Base-by-base conservation (phyloP, 2,113 vertebrate genomes). In the Rhineura floridana region DNA sequence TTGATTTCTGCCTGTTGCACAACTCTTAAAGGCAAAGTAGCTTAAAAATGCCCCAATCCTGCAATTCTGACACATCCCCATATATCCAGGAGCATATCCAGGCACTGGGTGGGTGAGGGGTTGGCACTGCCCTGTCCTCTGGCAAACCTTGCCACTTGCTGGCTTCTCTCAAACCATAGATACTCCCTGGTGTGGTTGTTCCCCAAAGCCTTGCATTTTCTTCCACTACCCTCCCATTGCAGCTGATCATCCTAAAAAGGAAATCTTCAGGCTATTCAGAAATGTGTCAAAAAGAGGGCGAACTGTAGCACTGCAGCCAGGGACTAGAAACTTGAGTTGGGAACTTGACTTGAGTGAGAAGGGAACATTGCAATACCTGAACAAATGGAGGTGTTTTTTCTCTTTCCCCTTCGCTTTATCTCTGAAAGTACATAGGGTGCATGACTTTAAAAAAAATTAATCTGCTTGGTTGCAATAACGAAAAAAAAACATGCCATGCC, bases 341-440 rank as follows among this genome's bases (percentile, higher is more conserved):
- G 0, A 23, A 15, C 3, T n/a, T n/a, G n/a, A n/a, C n/a, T n/a
- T n/a, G n/a, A n/a, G n/a, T 0, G 81, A 6, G 0, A 0, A 0
- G 33, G 17, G 25, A 9, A 39, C 23, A 0, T 65, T 1, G 0
- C 83, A 55, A 59, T 94, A 94, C 94, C 94, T 96, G 93, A 95
- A 95, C 46, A 95, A 73, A 73, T 36, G 25, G 28, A 90, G 94
- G 78, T 84, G 87, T 4, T 86, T 96, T 92, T 84, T 96, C 87
- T 96, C 95, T 83, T 89, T 96, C 21, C 87, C 91, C 65, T 90
- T 96, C 19, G 87, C 89, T 33, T 95, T 95, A 91, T 86, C 85
- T 94, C 95, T 96, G 95, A 92, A 96, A 96, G 89, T 83, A 90
- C 86, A 95, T 93, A 88, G 55, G 91, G 63, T 28, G 19, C 0